These are phyloP conservation scores for Neoscelio sp. DNA, from an alignment of 2,888 invertebrate genomes.

Conservation along the genomic window DNA sequence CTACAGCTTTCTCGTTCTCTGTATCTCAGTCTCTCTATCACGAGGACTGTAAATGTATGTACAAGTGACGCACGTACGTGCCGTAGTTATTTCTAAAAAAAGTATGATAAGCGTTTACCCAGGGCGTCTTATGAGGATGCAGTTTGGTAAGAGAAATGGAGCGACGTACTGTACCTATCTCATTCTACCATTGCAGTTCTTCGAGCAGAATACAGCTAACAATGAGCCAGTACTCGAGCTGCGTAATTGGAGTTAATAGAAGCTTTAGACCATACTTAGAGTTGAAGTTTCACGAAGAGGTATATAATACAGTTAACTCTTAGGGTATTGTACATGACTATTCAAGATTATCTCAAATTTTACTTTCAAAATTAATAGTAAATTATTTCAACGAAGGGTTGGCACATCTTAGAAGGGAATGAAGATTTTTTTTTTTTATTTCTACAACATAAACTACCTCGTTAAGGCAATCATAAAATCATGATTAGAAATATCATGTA, in stretches of 20 bases:
- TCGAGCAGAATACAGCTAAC: slow-evolving; percentile 69
- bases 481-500: too few species aligned
- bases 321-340: slow-evolving; percentile 19
- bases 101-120: slow-evolving; percentile 13
- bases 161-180: not conserved
- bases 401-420: too few species aligned
- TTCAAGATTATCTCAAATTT: slow-evolving; percentile 52
- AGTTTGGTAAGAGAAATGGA: slow-evolving; percentile 40
- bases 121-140: slow-evolving; percentile 28
- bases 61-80: slow-evolving; percentile 39
- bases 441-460: too few species aligned
- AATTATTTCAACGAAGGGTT: too few species aligned
- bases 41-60: slow-evolving; percentile 13
- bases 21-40: slow-evolving; percentile 4
- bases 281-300: slow-evolving; percentile 34
- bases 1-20: slow-evolving; percentile 53
- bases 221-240: slow-evolving; percentile 71
- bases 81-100: slow-evolving; percentile 38
- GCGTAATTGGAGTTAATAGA: slow-evolving; percentile 73
- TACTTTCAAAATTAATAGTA: too few species aligned
- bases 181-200: slow-evolving; percentile 49
- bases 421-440: too few species aligned
- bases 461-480: too few species aligned
- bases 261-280: slow-evolving; percentile 68
- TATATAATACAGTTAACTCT: slow-evolving; percentile 24